Evolutionary conservation across 1,140 invertebrate genomes (phyloP).

Genomic region (Manduca sexta): DNA sequence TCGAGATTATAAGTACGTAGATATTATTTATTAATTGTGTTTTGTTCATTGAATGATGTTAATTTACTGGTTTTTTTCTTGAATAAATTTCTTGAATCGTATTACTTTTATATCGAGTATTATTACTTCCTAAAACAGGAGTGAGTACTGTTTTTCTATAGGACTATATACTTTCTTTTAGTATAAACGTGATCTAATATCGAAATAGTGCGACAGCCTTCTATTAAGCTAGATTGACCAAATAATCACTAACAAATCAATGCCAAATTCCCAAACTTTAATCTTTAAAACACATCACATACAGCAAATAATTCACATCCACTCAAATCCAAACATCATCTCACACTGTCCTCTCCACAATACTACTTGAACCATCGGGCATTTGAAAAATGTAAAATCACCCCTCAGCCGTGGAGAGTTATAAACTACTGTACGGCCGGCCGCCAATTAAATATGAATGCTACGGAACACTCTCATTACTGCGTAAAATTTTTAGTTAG

Average conservation of each 20-base stretch:
- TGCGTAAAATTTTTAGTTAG: slow-evolving; percentile 41
- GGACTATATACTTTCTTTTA: no score
- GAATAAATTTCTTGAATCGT: no score
- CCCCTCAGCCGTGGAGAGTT: slow-evolving; percentile 42
- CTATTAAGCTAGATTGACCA: no score
- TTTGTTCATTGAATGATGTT: background rate
- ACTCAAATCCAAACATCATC: background rate
- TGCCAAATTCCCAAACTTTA: no score
- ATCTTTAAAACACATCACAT: no score
- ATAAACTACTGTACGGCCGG: slow-evolving; percentile 47
- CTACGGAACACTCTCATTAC: slow-evolving; percentile 54
- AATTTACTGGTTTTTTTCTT: no score
- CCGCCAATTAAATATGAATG: slow-evolving; percentile 68
- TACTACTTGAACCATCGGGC: slow-evolving; percentile 59
- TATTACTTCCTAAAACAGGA: no score
- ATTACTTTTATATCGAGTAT: no score
- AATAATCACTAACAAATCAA: no score
- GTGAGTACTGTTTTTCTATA: no score
- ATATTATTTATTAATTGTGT: background rate
- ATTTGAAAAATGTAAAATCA: slow-evolving; percentile 64
- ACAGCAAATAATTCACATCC: slow-evolving; percentile 4
- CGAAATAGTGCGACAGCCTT: no score
- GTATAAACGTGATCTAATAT: no score
- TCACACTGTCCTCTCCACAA: slow-evolving; percentile 58
- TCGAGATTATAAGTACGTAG: slow-evolving; percentile 14